phyloP scores from a whole-genome alignment of 2,888 invertebrate genomes.

The Nephrocerus scutellatus region DNA sequence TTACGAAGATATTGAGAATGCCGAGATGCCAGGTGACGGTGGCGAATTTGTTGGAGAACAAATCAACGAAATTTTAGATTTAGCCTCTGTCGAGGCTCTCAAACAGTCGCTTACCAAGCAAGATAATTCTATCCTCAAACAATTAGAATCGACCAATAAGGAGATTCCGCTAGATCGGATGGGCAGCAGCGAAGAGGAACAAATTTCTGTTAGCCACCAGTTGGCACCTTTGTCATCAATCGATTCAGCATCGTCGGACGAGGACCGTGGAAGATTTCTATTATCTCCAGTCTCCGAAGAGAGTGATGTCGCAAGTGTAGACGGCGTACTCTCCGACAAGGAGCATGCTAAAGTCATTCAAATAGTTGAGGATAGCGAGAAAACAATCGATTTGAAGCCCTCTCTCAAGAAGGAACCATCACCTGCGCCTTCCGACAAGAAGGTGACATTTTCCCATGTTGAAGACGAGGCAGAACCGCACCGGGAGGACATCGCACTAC shows the following conservation, averaged over 20 bases:
- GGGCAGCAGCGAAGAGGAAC: conserved; percentile 47
- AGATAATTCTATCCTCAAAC: conserved; percentile 48
- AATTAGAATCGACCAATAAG: conserved; percentile 50
- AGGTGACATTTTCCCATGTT: conserved; percentile 50
- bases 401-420: conserved; percentile 47
- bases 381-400: conserved; percentile 35
- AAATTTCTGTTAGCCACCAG: conserved; percentile 25
- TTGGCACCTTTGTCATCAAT: conserved; percentile 46
- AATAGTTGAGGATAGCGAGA: no score
- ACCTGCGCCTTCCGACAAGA: conserved; percentile 47
- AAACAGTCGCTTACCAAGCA: conserved; percentile 41
- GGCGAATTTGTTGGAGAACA: conserved; percentile 19
- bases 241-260: conserved; percentile 47
- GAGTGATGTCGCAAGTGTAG: conserved; percentile 32
- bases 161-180: conserved; percentile 40
- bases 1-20: conserved; percentile 55
- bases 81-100: conserved; percentile 36
- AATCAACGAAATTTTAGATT: conserved; percentile 33
- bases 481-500: conserved; percentile 44
- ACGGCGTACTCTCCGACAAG: conserved; percentile 15
- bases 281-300: conserved; percentile 40
- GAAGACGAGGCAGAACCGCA: conserved; percentile 44
- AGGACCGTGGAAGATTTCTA: conserved; percentile 36
- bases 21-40: conserved; percentile 17
- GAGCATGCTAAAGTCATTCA: no score